Base-by-base conservation (phyloP, 2,797 vertebrate species). In the Crocidura indochinensis region DNA sequence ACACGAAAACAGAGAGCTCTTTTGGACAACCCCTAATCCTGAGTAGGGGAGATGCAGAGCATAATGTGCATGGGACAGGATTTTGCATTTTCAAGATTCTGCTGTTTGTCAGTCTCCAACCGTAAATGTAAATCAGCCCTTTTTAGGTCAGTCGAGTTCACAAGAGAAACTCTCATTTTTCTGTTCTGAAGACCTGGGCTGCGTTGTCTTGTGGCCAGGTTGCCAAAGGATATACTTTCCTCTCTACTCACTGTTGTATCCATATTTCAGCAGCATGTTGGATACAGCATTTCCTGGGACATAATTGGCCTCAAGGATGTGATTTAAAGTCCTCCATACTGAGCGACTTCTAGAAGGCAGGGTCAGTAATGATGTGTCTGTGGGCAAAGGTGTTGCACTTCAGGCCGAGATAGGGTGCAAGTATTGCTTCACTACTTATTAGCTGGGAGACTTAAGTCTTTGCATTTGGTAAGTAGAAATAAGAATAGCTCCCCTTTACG, bases 21-120 rank as follows among this genome's bases (percentile, higher is more conserved):
- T 53, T 71, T 74, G 64, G 62, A 77, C 38, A 65, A 64, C 49
- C 44, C 2, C 31, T 22, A 9, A 47, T 51, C 29, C 24, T n/a
- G 17, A 38, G 6, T 22, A 65, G n/a, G 17, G 19, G 6, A 29
- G 68, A 46, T 26, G 22, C 15, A 14, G 15, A 64, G 46, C 27
- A 22, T 12, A 3, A 27, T 7, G 15, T 24, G 12, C 46, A 1
- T n/a, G 22, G 44, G 24, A 10, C 27, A 1, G 0, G 3, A 15
- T 24, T 56, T 22, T 24, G 22, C n/a, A 31, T 91, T 92, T 29
- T 67, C 38, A 31, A 47, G 64, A 60, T n/a, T 68, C 24, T 0
- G 0, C 71, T 47, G 20, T 67, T 24, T 12, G 0, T 15, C 4
- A 31, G 75, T 82, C 78, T 83, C 29, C 31, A 60, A 53, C 22